phyloP scores from a whole-genome alignment of 2,113 vertebrate genomes.

The Misgurnus mizolepis region DNA sequence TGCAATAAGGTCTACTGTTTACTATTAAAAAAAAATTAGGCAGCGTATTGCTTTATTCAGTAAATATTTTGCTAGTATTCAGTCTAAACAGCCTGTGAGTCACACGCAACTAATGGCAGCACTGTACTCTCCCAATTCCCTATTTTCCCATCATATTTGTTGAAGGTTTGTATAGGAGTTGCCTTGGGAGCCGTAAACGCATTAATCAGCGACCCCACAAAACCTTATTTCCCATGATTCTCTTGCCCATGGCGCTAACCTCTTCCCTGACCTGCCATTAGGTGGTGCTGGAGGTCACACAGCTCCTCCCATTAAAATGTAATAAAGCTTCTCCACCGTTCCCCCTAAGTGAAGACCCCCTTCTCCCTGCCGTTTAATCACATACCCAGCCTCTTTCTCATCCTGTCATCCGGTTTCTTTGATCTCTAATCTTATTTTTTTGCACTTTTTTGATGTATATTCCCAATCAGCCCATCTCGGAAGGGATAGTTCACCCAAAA shows the following conservation, averaged over 20 bases:
- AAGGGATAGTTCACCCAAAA: too few species aligned
- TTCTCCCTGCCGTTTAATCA: slow-evolving; percentile 61
- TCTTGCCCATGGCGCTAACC: slow-evolving; percentile 59
- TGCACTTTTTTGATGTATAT: not conserved
- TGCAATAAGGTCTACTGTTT: too few species aligned
- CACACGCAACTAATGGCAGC: not conserved
- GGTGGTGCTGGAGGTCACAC: slow-evolving; percentile 62
- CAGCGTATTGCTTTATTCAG: too few species aligned
- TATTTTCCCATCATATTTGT: slow-evolving; percentile 50
- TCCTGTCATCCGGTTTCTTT: slow-evolving; percentile 51
- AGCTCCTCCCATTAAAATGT: slow-evolving; percentile 65
- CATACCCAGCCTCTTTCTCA: slow-evolving; percentile 54
- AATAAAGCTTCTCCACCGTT: slow-evolving; percentile 58
- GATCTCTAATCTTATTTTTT: not conserved
- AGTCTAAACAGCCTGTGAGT: not conserved
- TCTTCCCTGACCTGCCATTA: slow-evolving; percentile 55
- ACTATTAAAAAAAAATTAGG: too few species aligned
- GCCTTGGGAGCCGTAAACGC: slow-evolving; percentile 64
- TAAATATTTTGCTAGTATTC: too few species aligned
- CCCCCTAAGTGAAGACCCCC: slow-evolving; percentile 42
- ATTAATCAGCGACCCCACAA: slow-evolving; percentile 57
- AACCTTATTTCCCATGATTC: slow-evolving; percentile 54
- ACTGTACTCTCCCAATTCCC: not conserved
- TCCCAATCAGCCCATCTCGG: not conserved
- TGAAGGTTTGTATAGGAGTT: slow-evolving; percentile 57